phyloP scores from a whole-genome alignment of 2,888 invertebrate species.

The Doris montereyensis region DNA sequence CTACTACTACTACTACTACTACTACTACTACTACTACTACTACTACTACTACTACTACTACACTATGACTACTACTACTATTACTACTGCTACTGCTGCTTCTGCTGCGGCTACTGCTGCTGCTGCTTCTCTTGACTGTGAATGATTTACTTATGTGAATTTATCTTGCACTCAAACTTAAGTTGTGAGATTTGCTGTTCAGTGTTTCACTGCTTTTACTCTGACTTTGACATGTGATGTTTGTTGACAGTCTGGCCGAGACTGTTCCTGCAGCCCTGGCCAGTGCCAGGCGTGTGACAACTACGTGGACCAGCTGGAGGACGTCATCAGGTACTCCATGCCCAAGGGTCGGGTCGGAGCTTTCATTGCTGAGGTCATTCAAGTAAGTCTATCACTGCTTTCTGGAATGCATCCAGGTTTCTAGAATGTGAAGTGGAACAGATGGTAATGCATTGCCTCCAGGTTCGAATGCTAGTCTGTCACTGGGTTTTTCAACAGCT shows the following conservation, averaged over 20 bases:
- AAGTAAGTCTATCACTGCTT: slow-evolving; percentile 74
- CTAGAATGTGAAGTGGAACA: too few relatives aligned
- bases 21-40: background rate
- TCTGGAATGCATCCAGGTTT: too few relatives aligned
- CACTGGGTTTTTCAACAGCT: background rate
- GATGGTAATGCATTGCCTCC: too few relatives aligned
- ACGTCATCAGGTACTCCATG: slow-evolving; percentile 84
- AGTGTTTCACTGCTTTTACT: too few relatives aligned
- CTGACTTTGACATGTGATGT: too few relatives aligned
- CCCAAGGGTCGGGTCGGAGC: slow-evolving; percentile 86
- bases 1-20: background rate
- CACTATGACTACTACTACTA: background rate
- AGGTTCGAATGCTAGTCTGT: background rate
- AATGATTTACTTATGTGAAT: too few relatives aligned
- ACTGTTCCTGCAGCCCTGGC: slow-evolving; percentile 64
- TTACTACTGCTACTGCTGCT: background rate
- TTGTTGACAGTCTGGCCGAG: slow-evolving; percentile 51
- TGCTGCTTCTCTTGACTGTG: background rate
- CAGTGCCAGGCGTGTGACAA: slow-evolving; percentile 79
- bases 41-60: background rate
- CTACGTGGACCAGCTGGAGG: slow-evolving; percentile 87
- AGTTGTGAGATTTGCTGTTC: too few relatives aligned
- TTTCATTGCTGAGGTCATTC: slow-evolving; percentile 95
- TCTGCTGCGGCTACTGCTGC: background rate
- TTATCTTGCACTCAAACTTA: too few relatives aligned